Evolutionary conservation across 2,888 invertebrate species (phyloP).

Genomic region (Scaptomyza parva): DNA sequence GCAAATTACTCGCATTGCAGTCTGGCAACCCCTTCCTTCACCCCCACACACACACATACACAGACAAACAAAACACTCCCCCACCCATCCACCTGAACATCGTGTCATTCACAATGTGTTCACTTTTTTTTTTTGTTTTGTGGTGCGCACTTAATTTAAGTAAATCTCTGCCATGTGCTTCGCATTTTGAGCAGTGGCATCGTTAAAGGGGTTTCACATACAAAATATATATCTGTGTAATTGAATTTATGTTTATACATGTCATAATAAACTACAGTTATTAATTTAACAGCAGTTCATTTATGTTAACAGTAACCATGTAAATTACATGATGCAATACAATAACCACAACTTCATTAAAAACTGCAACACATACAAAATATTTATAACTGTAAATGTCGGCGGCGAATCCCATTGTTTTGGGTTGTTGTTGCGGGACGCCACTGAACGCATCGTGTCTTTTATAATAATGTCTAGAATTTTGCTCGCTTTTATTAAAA

Average conservation of each 20-base stretch:
- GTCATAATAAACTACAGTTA: neutral
- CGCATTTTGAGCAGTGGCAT: conserved; percentile 27
- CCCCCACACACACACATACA: neutral
- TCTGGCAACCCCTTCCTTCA: conserved; percentile 27
- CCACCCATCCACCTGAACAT: conserved; percentile 9
- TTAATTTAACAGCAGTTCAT: no score
- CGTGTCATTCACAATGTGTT: conserved; percentile 35
- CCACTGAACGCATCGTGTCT: conserved; percentile 35
- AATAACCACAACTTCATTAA: no score
- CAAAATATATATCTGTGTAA: neutral
- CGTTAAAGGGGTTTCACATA: neutral
- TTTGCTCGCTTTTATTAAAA: conserved; percentile 49
- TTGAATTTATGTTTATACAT: neutral
- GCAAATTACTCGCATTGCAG: conserved; percentile 66
- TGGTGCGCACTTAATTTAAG: conserved; percentile 55
- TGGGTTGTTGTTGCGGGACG: conserved; percentile 5
- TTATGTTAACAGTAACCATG: no score
- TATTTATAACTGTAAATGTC: neutral
- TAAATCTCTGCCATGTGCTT: conserved; percentile 45
- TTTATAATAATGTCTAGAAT: conserved; percentile 42
- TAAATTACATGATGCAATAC: no score
- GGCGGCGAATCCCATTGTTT: neutral
- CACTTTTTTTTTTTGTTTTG: conserved; percentile 11
- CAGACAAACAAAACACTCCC: conserved; percentile 2
- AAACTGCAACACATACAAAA: neutral